Base-by-base conservation (phyloP, 2,113 vertebrate species). In the Ramphastos sulfuratus region DNA sequence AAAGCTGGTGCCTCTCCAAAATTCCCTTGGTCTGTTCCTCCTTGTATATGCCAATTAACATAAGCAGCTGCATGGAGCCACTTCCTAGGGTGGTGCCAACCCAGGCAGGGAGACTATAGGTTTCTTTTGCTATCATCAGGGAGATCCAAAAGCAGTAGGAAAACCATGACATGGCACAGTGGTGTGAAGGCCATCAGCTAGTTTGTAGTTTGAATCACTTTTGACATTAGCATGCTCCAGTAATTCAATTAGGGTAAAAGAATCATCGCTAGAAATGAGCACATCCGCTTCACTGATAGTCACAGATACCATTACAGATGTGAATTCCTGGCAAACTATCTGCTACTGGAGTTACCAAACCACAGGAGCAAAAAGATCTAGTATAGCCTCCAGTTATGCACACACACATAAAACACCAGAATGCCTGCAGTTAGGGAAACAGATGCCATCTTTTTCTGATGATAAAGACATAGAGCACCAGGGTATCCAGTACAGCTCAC, bases 291-390 rank as follows among this genome's bases (percentile, higher is more conserved):
- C 59, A 31, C 74, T 25, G 24, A 90, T 55, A 85, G 50, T 55
- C 70, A 66, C 0, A 0, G 71, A 55, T 71, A 50, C 31, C 17
- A 25, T 61, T 69, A 73, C 0, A 0, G 64, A 46, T 85, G 30
- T 31, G 70, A 92, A 75, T 44, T 59, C 44, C 61, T 86, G 58
- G 60, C 87, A 93, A 85, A 90, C 4, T 91, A 42, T 69, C 67
- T 56, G n/a, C 52, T 52, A 44, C 61, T 60, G 66, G 73, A 89
- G 86, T 64, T 84, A 64, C 61, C 70, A 89, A 90, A 64, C 56
- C 65, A 78, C 61, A 39, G 66, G 37, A 75, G 61, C 73, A 88
- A 85, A 91, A 78, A 85, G 58, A 88, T 72, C 54, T 31, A 77
- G 35, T 69, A n/a, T 8, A 86, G 58, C 50, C 58, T 85, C n/a